Evolutionary conservation across 2,113 vertebrate genomes (phyloP), one percentile per base, ranked within the genome.

Genomic region (Lepidothrix coronata): DNA sequence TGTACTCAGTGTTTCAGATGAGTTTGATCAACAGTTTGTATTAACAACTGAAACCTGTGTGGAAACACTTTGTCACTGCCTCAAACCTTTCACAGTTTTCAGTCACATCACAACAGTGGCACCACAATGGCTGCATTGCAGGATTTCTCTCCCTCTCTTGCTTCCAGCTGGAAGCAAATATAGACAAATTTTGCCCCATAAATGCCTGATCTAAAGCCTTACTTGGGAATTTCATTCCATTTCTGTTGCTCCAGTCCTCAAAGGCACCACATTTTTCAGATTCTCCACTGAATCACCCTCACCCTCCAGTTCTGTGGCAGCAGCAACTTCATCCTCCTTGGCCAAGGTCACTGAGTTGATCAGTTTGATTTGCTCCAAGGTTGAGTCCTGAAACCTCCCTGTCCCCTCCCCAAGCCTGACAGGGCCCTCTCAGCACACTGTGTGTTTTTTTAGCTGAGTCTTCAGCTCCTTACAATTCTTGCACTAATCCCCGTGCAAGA

Each of bases 401-500:
- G 25, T 66, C 16, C 48, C 12, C 27, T 65, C 39, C 44, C 39
- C 70, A 37, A 18, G 16, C 46, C 41, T 2, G 0, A 18, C 21
- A 66, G 41, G 46, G 68, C 72, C 58, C 28, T 77, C 80, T n/a
- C 91, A 86, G 41, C 59, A 33, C n/a, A 52, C 19, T 1, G 3
- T 3, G 28, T 43, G 24, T 4, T 85, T 76, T 78, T 27, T 73
- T 17, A 55, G 9, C 51, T 54, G 62, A 84, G 10, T 39, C 65
- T 74, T 89, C 27, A 84, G 17, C 48, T 78, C 61, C 76, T 78
- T 49, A 43, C 73, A 71, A 5, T 84, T 87, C 73, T 46, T 75
- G 20, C 66, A 71, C 23, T 87, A 89, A 93, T 94, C 68, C n/a
- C 25, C 61, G 37, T 93, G 39, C 39, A 41, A 41, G 39, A 41